Evolutionary conservation across 2,888 invertebrate species (phyloP).

Genomic region (Caenorhabditis angaria): DNA sequence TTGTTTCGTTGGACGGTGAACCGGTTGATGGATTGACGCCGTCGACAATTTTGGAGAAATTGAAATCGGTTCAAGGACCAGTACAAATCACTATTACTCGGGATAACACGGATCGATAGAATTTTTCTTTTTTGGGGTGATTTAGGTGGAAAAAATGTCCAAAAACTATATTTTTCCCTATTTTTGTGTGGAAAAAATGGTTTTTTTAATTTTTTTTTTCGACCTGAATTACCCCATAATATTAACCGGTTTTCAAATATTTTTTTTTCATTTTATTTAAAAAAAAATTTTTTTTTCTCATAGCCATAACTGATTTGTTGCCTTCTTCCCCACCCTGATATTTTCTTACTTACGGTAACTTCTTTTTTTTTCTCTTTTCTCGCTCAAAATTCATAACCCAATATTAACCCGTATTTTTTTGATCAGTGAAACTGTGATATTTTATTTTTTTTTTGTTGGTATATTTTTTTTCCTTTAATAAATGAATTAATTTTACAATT

Average conservation of each 20-base stretch:
- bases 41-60: conserved; percentile 63
- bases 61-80: conserved; percentile 64
- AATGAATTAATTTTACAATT: not conserved
- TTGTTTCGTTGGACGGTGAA: conserved; percentile 61
- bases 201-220: no score
- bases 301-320: no score
- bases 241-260: no score
- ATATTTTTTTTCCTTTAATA: not conserved
- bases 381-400: not conserved
- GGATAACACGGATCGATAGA: conserved; percentile 11
- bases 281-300: no score
- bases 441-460: conserved; percentile 3
- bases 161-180: no score
- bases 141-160: no score
- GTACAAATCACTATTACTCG: conserved; percentile 60
- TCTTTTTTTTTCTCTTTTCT: not conserved
- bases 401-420: not conserved
- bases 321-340: not conserved
- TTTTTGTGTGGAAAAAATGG: no score
- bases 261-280: no score
- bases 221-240: no score
- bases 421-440: conserved; percentile 4
- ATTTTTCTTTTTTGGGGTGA: not conserved
- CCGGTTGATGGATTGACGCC: conserved; percentile 62
- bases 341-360: not conserved